Percentiles rank a stretch among this genome's conserved stretches.
Conservation (phyloP, 2,888 invertebrate genomes). For the Dromius quadrimaculatus region DNA sequence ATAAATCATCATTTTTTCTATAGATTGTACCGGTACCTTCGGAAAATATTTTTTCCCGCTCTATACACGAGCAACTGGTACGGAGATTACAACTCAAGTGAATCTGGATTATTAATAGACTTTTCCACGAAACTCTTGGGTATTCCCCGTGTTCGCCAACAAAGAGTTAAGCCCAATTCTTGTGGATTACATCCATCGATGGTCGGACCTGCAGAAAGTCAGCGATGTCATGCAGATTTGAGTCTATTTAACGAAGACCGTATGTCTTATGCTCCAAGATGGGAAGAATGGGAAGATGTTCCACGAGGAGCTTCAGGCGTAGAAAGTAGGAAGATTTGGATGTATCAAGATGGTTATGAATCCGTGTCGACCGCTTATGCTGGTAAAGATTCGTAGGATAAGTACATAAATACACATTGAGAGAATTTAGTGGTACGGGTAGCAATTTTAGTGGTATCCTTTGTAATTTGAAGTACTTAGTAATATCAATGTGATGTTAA, state of each 20-base stretch:
- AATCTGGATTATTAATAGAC: constrained; percentile 59
- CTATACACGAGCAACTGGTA: constrained; percentile 57
- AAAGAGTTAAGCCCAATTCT: constrained; percentile 51
- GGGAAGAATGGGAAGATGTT: constrained; percentile 23
- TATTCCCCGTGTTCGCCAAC: constrained; percentile 58
- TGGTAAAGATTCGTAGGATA: constrained; percentile 1
- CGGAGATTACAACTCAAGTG: constrained; percentile 55
- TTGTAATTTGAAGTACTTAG: background rate
- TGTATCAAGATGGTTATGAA: constrained; percentile 37
- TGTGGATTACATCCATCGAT: constrained; percentile 54
- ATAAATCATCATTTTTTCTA: no score
- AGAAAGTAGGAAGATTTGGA: constrained; percentile 1
- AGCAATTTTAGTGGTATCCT: no score
- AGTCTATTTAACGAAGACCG: constrained; percentile 45
- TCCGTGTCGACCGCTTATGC: background rate
- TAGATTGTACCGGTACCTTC: constrained; percentile 32
- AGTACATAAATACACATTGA: background rate
- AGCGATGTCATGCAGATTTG: constrained; percentile 56
- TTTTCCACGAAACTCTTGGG: constrained; percentile 59
- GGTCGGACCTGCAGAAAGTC: constrained; percentile 18
- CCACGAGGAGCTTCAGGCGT: background rate
- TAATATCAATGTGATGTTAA: background rate
- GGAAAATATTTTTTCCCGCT: constrained; percentile 21
- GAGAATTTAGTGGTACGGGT: no score
- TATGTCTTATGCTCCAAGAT: constrained; percentile 54